A percentile compares a stretch with the other conserved stretches of the same genome.
These are phyloP conservation scores for Ia io DNA, from an alignment of 2,113 vertebrate species.

Conservation along the genomic window DNA sequence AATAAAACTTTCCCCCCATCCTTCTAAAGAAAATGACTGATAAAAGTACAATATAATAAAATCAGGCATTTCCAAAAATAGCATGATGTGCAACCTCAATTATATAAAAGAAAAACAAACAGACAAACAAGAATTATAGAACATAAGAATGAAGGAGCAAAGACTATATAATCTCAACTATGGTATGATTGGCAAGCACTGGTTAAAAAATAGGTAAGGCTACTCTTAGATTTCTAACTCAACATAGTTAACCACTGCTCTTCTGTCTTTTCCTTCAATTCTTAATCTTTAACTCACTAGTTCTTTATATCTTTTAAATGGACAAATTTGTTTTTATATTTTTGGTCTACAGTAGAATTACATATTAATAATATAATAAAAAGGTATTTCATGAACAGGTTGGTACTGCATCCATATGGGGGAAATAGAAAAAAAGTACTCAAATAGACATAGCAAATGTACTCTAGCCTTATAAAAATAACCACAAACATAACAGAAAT, in stretches of 20 bases:
- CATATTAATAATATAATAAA: conserved; percentile 83
- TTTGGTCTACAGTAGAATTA: conserved; percentile 91
- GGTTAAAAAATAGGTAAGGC: conserved; percentile 86
- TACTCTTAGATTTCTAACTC: conserved; percentile 83
- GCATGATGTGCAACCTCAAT: conserved; percentile 85
- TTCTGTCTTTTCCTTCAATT: conserved; percentile 75
- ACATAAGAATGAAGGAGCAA: conserved; percentile 80
- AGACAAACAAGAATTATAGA: conserved; percentile 69
- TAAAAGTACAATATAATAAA: conserved; percentile 85
- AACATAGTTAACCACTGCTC: conserved; percentile 82
- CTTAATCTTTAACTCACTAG: conserved; percentile 80
- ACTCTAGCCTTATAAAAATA: conserved; percentile 79
- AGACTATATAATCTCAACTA: conserved; percentile 81
- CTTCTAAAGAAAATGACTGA: conserved; percentile 82
- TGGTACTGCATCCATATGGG: conserved; percentile 79
- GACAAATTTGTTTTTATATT: conserved; percentile 79
- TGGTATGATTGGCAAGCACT: conserved; percentile 82
- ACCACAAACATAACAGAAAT: conserved; percentile 67
- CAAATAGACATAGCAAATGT: conserved; percentile 73
- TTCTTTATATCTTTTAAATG: conserved; percentile 80
- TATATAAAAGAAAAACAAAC: conserved; percentile 81
- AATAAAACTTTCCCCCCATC: conserved; percentile 77
- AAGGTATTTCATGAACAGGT: conserved; percentile 79
- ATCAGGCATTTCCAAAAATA: conserved; percentile 83
- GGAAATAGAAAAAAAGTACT: conserved; percentile 75